Evolutionary conservation across 2,113 vertebrate species (phyloP).

Genomic region (Hippocampus mohnikei): DNA sequence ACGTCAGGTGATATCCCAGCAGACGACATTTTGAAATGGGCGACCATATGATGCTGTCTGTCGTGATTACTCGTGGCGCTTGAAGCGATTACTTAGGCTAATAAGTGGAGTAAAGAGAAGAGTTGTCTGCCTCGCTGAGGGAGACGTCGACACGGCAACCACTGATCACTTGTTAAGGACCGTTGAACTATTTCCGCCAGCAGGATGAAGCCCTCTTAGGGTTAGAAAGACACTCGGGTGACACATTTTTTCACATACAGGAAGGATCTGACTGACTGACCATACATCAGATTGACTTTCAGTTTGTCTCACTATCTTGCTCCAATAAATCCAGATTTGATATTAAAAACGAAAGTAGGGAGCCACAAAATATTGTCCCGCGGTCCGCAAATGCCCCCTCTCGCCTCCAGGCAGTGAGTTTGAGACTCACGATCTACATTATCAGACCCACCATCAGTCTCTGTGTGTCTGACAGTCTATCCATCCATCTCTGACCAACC

Average conservation of each 20-base stretch:
- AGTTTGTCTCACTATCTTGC: too few relatives aligned
- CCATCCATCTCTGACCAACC: too few relatives aligned
- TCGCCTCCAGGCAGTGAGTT: too few relatives aligned
- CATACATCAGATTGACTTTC: too few relatives aligned
- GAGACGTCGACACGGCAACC: slow-evolving; percentile 38
- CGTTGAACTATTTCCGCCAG: slow-evolving; percentile 15
- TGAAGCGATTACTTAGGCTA: slow-evolving; percentile 46
- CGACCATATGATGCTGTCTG: slow-evolving; percentile 55
- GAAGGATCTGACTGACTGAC: too few relatives aligned
- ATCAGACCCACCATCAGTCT: too few relatives aligned
- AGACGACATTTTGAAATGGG: slow-evolving; percentile 39
- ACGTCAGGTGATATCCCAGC: slow-evolving; percentile 41
- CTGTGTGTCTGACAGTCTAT: too few relatives aligned
- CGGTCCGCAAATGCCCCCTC: too few relatives aligned
- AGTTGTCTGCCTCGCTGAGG: slow-evolving; percentile 27
- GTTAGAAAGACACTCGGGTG: neutral
- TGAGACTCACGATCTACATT: too few relatives aligned
- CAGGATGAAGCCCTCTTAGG: neutral
- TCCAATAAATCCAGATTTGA: too few relatives aligned
- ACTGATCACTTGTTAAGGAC: slow-evolving; percentile 44
- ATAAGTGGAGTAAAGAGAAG: slow-evolving; percentile 51
- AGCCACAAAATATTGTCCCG: too few relatives aligned
- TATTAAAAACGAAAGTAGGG: too few relatives aligned
- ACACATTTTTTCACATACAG: neutral
- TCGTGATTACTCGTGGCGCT: slow-evolving; percentile 52